phyloP scores from a whole-genome alignment of 2,888 invertebrate species.

The Strigamia transsilvanica region DNA sequence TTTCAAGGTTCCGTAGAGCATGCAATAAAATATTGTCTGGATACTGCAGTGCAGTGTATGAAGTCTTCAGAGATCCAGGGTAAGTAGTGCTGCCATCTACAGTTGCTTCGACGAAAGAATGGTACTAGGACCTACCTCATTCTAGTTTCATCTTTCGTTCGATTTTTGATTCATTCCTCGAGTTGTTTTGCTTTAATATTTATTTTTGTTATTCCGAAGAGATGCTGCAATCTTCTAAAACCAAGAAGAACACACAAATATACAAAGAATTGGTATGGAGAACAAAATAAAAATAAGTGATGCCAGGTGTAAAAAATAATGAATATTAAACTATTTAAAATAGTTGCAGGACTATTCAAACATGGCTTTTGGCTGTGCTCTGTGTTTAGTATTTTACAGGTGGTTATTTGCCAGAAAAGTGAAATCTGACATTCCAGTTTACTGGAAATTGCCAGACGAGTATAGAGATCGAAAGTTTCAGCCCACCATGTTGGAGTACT shows the following conservation, averaged over 20 bases:
- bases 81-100: not conserved
- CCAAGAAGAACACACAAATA: not conserved
- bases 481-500: not conserved
- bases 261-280: not conserved
- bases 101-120: not conserved
- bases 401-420: not conserved
- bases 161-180: not conserved
- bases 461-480: not conserved
- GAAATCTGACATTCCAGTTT: not conserved
- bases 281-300: not conserved
- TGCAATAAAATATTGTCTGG: slow-evolving; percentile 10
- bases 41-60: not conserved
- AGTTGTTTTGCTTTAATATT: not conserved
- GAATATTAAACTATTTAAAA: not conserved
- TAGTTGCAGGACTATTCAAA: not conserved
- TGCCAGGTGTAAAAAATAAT: not conserved
- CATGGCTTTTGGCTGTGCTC: not conserved
- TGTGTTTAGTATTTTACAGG: slow-evolving; percentile 14
- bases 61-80: not conserved
- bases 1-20: slow-evolving; percentile 1
- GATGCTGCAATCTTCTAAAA: not conserved
- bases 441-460: not conserved
- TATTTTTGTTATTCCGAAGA: not conserved
- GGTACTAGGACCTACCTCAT: not conserved
- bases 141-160: too few species aligned